These are phyloP conservation scores for Tachypleus tridentatus DNA, from an alignment of 1,140 invertebrate species.

Conservation along the genomic window DNA sequence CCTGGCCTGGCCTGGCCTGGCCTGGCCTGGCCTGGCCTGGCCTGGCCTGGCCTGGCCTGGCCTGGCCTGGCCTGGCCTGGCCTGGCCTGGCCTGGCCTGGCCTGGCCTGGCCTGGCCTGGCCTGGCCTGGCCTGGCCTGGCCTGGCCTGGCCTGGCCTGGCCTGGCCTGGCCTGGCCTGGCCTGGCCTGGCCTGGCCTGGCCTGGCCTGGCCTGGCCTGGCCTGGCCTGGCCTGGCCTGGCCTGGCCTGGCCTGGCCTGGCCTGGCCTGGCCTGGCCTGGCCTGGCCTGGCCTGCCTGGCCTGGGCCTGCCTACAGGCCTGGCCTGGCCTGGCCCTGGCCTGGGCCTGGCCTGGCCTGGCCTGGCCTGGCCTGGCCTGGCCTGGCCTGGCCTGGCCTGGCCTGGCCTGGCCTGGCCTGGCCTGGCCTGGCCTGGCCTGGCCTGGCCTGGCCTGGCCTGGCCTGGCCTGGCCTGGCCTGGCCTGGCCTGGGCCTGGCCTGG, in stretches of 20 bases:
- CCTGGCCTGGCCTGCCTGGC: conserved; percentile 22
- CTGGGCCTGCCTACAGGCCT: conserved; percentile 23
- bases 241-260: conserved; percentile 21
- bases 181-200: conserved; percentile 25
- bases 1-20: conserved; percentile 24
- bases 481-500: conserved; percentile 24
- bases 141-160: conserved; percentile 17
- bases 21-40: conserved; percentile 26
- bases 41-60: conserved; percentile 26
- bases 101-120: conserved; percentile 25
- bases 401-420: conserved; percentile 25
- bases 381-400: conserved; percentile 22
- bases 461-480: conserved; percentile 17
- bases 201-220: conserved; percentile 22
- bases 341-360: conserved; percentile 24
- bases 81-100: conserved; percentile 23
- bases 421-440: conserved; percentile 22
- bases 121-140: conserved; percentile 21
- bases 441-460: conserved; percentile 21
- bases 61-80: conserved; percentile 24
- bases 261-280: conserved; percentile 21
- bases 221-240: conserved; percentile 26
- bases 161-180: conserved; percentile 20
- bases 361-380: conserved; percentile 26
- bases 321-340: too few relatives aligned